Conservation (phyloP, 2,888 invertebrate species). For the Drosophila mercatorum region DNA sequence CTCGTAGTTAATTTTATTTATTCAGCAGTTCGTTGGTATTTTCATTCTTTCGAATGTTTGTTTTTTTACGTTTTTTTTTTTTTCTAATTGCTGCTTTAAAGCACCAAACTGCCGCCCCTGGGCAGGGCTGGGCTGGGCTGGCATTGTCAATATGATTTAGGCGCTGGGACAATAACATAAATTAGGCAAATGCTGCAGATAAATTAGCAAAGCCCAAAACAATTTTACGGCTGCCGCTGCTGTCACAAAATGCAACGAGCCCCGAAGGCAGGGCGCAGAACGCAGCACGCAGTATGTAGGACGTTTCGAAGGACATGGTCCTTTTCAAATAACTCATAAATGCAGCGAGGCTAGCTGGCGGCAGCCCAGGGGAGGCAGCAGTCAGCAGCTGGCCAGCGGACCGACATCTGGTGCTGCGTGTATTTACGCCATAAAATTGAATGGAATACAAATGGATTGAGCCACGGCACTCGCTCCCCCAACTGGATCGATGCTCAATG, state of each 20-base stretch:
- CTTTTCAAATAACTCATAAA: constrained; percentile 78
- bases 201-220: constrained; percentile 71
- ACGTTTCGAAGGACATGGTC: constrained; percentile 45
- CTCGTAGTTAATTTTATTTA: constrained; percentile 81
- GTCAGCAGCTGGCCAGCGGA: constrained; percentile 47
- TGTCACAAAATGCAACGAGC: constrained; percentile 61
- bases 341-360: constrained; percentile 37
- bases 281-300: constrained; percentile 8
- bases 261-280: constrained; percentile 34
- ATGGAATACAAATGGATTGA: constrained; percentile 49
- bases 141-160: constrained; percentile 66
- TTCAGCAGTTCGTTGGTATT: constrained; percentile 44
- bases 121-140: background rate
- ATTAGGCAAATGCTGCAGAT: constrained; percentile 77
- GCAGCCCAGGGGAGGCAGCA: constrained; percentile 16
- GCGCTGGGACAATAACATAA: constrained; percentile 63
- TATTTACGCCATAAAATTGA: constrained; percentile 62
- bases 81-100: constrained; percentile 55
- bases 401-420: constrained; percentile 74
- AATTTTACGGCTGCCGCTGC: constrained; percentile 57
- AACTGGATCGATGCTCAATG: constrained; percentile 25
- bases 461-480: background rate
- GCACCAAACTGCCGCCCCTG: constrained; percentile 3
- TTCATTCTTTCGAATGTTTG: constrained; percentile 9
- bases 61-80: background rate